These are phyloP conservation scores for Cryptocheilus praepositus DNA, from an alignment of 2,888 invertebrate genomes.

Conservation along the genomic window DNA sequence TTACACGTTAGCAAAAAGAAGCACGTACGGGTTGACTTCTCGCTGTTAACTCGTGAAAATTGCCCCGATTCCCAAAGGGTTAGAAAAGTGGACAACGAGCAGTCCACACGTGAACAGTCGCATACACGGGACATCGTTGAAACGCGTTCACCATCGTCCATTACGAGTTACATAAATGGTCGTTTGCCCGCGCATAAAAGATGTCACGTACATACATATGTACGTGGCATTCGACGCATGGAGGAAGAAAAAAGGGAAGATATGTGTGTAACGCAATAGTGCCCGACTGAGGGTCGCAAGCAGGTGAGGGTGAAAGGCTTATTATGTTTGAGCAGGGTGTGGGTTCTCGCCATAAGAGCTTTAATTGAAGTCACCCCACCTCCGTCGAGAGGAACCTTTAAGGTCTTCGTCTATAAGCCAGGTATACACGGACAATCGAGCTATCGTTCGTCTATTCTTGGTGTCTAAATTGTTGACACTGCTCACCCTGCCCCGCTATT, in stretches of 20 bases:
- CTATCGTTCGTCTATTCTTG: constrained; percentile 58
- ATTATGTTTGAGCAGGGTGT: constrained; percentile 69
- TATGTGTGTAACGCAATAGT: constrained; percentile 45
- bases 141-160: background rate
- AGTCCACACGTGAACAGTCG: background rate
- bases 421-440: constrained; percentile 49
- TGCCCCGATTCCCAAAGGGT: constrained; percentile 9
- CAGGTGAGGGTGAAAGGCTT: constrained; percentile 48
- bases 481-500: constrained; percentile 39
- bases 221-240: no score
- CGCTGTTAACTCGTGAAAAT: constrained; percentile 3
- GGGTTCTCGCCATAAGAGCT: constrained; percentile 61
- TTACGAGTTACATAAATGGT: constrained; percentile 12
- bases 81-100: background rate
- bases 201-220: constrained; percentile 8
- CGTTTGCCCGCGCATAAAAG: constrained; percentile 7
- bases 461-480: constrained; percentile 66
- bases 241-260: constrained; percentile 23
- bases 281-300: constrained; percentile 31
- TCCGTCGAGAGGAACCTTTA: constrained; percentile 44
- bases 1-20: background rate
- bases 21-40: background rate
- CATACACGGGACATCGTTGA: background rate
- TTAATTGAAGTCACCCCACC: constrained; percentile 63
- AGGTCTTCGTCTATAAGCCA: constrained; percentile 48